phyloP scores from a whole-genome alignment of 2,113 vertebrate species.

The Myrmecophaga tridactyla region DNA sequence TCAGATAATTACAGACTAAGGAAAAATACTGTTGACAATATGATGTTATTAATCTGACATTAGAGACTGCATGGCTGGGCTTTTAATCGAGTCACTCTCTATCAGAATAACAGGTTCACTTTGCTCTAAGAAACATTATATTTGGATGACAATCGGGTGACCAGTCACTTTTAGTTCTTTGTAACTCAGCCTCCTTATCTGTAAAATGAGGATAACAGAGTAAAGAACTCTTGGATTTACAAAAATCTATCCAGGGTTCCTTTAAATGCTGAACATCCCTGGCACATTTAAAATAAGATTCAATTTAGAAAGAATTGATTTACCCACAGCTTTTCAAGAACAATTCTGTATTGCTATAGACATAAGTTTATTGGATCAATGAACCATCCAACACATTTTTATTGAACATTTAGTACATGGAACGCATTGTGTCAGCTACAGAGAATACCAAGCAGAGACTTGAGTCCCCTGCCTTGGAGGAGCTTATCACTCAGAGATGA shows the following conservation, averaged over 20 bases:
- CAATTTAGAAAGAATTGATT: conserved; percentile 65
- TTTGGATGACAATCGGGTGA: not conserved
- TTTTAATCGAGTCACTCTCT: not conserved
- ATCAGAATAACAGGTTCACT: not conserved
- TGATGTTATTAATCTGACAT: not conserved
- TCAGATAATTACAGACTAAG: not conserved
- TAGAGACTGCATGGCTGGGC: not conserved
- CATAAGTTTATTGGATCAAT: conserved; percentile 64
- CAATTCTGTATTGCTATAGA: conserved; percentile 54
- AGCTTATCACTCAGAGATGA: not conserved
- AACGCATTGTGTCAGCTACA: not conserved
- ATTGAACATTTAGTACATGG: conserved; percentile 35
- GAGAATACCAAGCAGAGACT: not conserved
- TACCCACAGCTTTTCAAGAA: conserved; percentile 38
- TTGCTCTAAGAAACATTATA: not conserved
- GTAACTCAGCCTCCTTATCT: not conserved
- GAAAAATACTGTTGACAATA: not conserved
- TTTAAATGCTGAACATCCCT: not conserved
- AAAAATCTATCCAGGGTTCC: not conserved
- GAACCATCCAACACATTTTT: conserved; percentile 51
- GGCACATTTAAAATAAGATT: conserved; percentile 53
- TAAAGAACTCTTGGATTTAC: not conserved
- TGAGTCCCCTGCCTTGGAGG: not conserved
- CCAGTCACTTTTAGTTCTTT: not conserved
- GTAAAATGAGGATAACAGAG: not conserved